phyloP scores from a whole-genome alignment of 1,140 invertebrate genomes.

The Aphelinus certus region DNA sequence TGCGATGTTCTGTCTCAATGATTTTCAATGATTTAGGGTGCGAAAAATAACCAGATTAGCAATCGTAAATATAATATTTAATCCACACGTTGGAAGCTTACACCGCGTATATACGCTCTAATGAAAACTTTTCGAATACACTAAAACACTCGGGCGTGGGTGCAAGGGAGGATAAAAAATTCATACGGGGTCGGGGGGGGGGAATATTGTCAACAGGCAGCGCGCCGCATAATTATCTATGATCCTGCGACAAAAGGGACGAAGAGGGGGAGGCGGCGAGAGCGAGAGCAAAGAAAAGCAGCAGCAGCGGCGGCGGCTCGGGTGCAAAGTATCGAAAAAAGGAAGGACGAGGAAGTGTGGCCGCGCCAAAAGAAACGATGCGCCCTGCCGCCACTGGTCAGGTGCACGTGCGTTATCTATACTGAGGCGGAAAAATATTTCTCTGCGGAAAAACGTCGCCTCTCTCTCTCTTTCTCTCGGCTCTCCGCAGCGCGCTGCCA shows the following conservation, averaged over 20 bases:
- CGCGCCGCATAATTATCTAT: constrained; percentile 42
- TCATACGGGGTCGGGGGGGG: no score
- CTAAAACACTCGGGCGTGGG: no score
- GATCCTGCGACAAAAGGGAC: constrained; percentile 23
- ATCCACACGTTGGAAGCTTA: no score
- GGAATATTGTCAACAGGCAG: neutral
- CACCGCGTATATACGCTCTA: no score
- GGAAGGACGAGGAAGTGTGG: constrained; percentile 19
- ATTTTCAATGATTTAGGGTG: no score
- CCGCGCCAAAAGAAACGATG: neutral
- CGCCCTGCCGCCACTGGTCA: constrained; percentile 6
- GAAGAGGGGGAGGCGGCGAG: neutral
- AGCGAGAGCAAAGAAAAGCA: constrained; percentile 36
- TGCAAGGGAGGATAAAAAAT: no score
- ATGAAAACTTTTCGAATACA: no score
- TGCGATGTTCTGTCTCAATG: no score
- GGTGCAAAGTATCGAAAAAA: constrained; percentile 34
- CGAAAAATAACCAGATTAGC: no score
- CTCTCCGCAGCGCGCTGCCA: constrained; percentile 28
- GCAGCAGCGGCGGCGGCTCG: constrained; percentile 38
- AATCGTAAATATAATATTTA: no score
- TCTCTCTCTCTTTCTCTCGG: constrained; percentile 48
- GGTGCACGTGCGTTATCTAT: constrained; percentile 34
- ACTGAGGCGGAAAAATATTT: constrained; percentile 57
- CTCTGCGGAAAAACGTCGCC: constrained; percentile 56